These are phyloP conservation scores for Doryteuthis pealeii DNA, from an alignment of 1,140 invertebrate species.

Conservation along the genomic window DNA sequence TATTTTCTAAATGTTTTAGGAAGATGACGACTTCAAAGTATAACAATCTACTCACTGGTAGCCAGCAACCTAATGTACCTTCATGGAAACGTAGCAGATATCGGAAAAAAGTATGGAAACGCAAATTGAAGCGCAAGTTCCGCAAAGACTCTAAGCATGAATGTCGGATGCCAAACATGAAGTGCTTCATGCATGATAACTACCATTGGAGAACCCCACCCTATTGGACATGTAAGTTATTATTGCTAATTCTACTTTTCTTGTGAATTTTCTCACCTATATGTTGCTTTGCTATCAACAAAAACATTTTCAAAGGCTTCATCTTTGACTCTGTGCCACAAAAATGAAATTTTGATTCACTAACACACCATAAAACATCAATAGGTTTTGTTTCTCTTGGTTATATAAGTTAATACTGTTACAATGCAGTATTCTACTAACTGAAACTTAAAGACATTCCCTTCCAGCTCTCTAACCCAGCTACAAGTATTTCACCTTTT, in stretches of 20 bases:
- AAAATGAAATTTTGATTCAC: too few species aligned
- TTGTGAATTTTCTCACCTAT: too few species aligned
- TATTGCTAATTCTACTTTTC: too few species aligned
- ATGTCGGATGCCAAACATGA: slow-evolving; percentile 70
- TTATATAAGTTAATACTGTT: too few species aligned
- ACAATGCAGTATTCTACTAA: too few species aligned
- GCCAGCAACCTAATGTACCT: background rate
- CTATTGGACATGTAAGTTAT: slow-evolving; percentile 74
- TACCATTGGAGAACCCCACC: slow-evolving; percentile 94
- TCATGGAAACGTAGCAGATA: background rate
- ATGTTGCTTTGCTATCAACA: too few species aligned
- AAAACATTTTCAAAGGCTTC: background rate
- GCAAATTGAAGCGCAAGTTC: slow-evolving; percentile 21
- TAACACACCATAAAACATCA: too few species aligned
- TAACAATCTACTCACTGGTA: background rate
- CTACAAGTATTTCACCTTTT: too few species aligned
- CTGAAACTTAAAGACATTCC: too few species aligned
- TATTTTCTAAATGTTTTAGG: background rate
- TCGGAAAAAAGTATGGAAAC: slow-evolving; percentile 22
- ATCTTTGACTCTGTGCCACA: background rate
- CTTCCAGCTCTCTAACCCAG: too few species aligned
- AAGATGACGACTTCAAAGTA: background rate
- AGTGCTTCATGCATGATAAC: slow-evolving; percentile 89
- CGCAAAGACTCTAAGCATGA: slow-evolving; percentile 45
- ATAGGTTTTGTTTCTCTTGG: too few species aligned